phyloP scores from a whole-genome alignment of 2,888 invertebrate species.

The Drosophila paranaensis region DNA sequence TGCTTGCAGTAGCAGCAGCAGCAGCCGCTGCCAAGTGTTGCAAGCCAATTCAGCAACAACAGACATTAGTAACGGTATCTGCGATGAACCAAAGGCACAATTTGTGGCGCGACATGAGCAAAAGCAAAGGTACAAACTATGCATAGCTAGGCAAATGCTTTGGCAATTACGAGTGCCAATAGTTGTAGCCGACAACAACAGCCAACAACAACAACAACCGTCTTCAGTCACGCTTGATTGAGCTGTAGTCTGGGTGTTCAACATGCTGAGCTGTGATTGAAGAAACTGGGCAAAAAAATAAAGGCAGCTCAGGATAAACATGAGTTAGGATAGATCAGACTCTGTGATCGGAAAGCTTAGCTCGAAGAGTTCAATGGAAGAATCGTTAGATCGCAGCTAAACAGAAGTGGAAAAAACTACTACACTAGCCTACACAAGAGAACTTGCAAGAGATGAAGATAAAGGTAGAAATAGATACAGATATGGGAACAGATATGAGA shows the following conservation, averaged over 20 bases:
- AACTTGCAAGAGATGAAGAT: not conserved
- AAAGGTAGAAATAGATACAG: too few relatives aligned
- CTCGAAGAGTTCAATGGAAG: not conserved
- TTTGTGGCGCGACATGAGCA: slow-evolving; percentile 43
- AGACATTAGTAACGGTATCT: slow-evolving; percentile 59
- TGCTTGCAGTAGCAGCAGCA: slow-evolving; percentile 40
- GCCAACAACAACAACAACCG: slow-evolving; percentile 45
- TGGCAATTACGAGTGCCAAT: slow-evolving; percentile 58
- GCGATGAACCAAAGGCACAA: slow-evolving; percentile 45
- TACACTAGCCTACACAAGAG: slow-evolving; percentile 24
- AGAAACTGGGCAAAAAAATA: slow-evolving; percentile 1
- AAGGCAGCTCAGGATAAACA: slow-evolving; percentile 22
- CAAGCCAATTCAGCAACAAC: slow-evolving; percentile 36
- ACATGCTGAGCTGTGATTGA: slow-evolving; percentile 3
- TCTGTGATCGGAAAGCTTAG: slow-evolving; percentile 10
- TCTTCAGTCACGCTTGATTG: slow-evolving; percentile 52
- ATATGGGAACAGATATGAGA: not conserved
- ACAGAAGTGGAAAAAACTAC: slow-evolving; percentile 4
- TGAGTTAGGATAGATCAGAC: slow-evolving; percentile 11
- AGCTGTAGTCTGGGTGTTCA: slow-evolving; percentile 18
- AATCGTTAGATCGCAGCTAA: not conserved
- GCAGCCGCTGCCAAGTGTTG: slow-evolving; percentile 40
- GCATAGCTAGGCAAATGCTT: slow-evolving; percentile 11
- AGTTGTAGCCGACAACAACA: slow-evolving; percentile 37
- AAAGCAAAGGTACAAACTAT: slow-evolving; percentile 25